Base-by-base conservation (phyloP, 2,113 vertebrate genomes). In the Syngnathoides biaculeatus region DNA sequence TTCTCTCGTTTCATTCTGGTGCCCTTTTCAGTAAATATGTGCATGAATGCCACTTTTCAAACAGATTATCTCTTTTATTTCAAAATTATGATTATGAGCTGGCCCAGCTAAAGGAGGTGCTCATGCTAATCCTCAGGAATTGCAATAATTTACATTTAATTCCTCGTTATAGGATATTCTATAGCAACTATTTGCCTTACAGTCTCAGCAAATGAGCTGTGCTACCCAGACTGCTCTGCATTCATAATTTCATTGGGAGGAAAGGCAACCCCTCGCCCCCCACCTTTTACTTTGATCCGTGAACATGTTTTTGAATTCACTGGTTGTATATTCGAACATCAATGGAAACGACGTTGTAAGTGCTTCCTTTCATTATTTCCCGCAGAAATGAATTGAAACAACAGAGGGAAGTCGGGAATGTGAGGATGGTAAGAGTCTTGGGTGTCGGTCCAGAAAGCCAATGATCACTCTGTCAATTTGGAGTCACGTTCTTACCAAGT, bases 321-420 rank as follows among this genome's bases (percentile, higher is more conserved):
- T 93, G 93, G 93, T 95, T 94, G 94, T 94, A 92, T 94, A 92
- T 94, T 94, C 80, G 68, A 94, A 95, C 94, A 94, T 97, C 94
- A 96, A 94, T 94, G 88, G 91, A 93, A 93, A 91, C 87, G 87
- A 86, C 80, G 87, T 92, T 92, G 92, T 91, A 89, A 93, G 92
- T 91, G 92, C 92, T 92, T 93, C 92, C 92, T 94, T 94, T 95
- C 94, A 95, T 95, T 95, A 95, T 95, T 94, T 95, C 94, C 91
- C 90, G 87, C 91, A 90, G 91, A 94, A 94, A 96, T 94, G 92
- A 94, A 94, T 92, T 88, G 87, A 91, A 91, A 90, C 82, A 88
- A 87, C 87, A 88, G 86, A 39, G 12, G 35, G 66, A n/a, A 57
- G 69, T 68, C 69, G 74, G 79, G 77, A 73, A 71, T 64, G 60